These are phyloP conservation scores for Sander lucioperca DNA, from an alignment of 2,113 vertebrate genomes.

Conservation along the genomic window DNA sequence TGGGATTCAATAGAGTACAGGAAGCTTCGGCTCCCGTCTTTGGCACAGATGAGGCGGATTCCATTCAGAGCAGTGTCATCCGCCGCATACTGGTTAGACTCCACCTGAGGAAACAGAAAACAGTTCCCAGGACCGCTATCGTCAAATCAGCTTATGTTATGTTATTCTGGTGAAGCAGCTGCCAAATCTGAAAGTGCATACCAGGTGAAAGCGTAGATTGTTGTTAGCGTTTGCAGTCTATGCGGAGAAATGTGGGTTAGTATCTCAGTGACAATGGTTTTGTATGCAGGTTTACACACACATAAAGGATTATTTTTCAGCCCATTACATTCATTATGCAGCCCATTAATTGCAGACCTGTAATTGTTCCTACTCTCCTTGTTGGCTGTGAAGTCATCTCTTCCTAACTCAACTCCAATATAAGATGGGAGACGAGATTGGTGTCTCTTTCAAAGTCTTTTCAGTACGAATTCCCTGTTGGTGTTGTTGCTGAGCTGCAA, in stretches of 20 bases:
- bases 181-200: neutral
- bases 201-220: neutral
- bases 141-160: neutral
- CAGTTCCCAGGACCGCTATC: constrained; percentile 22
- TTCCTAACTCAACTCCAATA: neutral
- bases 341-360: neutral
- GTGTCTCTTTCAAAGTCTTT: too few species aligned
- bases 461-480: too few species aligned
- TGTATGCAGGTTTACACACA: neutral
- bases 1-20: constrained; percentile 65
- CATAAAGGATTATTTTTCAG: neutral
- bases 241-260: neutral
- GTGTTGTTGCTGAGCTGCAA: too few species aligned
- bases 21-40: constrained; percentile 44
- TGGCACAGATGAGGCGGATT: constrained; percentile 81
- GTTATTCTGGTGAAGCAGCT: neutral
- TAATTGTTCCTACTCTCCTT: neutral
- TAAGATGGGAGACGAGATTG: neutral
- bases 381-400: neutral
- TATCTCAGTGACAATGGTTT: neutral
- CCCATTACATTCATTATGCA: too few species aligned
- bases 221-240: neutral
- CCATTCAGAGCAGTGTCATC: constrained; percentile 79
- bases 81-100: constrained; percentile 65
- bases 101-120: constrained; percentile 70